Conservation (phyloP, 2,113 vertebrate species). For the Gnathonemus echidnorhynchus region DNA sequence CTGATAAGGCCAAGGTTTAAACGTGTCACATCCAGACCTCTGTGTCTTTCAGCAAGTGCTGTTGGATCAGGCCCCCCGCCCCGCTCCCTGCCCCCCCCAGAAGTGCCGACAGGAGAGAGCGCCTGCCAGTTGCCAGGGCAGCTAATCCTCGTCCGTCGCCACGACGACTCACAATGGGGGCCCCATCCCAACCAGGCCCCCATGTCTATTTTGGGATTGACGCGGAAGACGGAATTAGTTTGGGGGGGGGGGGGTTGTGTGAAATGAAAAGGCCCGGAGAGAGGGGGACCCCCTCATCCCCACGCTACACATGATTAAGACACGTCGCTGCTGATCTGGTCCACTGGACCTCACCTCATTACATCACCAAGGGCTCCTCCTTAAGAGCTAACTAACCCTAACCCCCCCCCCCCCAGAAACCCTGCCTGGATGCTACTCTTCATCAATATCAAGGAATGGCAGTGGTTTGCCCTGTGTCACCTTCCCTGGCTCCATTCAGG, state of each 20-base stretch:
- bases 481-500: background rate
- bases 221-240: constrained; percentile 38
- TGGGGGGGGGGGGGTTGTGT: constrained; percentile 33
- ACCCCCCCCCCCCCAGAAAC: background rate
- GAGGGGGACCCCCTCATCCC: background rate
- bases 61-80: constrained; percentile 16
- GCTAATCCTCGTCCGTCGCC: constrained; percentile 51
- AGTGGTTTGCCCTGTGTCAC: background rate
- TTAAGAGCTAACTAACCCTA: background rate
- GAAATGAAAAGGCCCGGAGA: constrained; percentile 22
- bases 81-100: constrained; percentile 4
- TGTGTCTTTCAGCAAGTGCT: background rate
- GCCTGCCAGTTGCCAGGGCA: constrained; percentile 52
- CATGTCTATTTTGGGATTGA: constrained; percentile 35
- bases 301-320: constrained; percentile 12
- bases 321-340: constrained; percentile 8
- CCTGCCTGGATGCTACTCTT: background rate
- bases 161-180: constrained; percentile 34
- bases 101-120: constrained; percentile 36
- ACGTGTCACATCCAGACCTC: background rate
- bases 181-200: constrained; percentile 39
- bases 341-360: background rate
- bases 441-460: background rate
- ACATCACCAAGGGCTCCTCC: constrained; percentile 10
- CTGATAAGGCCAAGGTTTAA: background rate